Conservation (phyloP, 2,113 vertebrate species). For the Ctenodactylus gundi region DNA sequence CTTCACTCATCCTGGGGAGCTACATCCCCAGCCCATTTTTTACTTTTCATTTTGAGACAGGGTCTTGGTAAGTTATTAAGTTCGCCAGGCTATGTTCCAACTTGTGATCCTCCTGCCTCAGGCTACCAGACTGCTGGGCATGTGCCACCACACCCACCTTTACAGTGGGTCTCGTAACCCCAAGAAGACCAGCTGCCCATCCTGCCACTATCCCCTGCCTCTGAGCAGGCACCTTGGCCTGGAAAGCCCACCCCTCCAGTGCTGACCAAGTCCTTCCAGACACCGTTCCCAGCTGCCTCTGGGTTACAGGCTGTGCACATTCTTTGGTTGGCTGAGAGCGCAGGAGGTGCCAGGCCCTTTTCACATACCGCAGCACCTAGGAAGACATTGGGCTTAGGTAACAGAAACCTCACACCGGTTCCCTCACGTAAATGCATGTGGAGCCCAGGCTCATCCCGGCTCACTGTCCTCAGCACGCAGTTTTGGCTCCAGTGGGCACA, state of each 20-base stretch:
- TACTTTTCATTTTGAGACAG: no score
- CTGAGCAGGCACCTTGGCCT: neutral
- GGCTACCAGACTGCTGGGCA: no score
- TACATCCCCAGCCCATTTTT: no score
- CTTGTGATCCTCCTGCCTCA: no score
- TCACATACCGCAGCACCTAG: neutral
- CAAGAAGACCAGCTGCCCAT: neutral
- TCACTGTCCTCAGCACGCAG: neutral
- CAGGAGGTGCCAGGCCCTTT: neutral
- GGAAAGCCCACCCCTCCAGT: neutral
- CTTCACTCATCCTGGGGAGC: no score
- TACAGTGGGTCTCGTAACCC: neutral
- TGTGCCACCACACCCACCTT: no score
- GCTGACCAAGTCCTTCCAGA: neutral
- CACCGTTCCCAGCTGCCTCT: neutral
- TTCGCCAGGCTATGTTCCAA: no score
- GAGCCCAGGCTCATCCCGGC: neutral
- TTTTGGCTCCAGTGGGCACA: neutral
- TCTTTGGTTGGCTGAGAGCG: neutral
- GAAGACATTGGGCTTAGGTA: neutral
- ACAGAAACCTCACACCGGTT: neutral
- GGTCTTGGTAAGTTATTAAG: no score
- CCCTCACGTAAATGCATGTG: neutral
- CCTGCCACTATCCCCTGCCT: neutral
- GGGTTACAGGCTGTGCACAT: neutral